Percentiles rank a stretch among this genome's conserved stretches.
Evolutionary conservation across 2,797 vertebrate species (phyloP).

Genomic region (Phyllotis vaccarum): DNA sequence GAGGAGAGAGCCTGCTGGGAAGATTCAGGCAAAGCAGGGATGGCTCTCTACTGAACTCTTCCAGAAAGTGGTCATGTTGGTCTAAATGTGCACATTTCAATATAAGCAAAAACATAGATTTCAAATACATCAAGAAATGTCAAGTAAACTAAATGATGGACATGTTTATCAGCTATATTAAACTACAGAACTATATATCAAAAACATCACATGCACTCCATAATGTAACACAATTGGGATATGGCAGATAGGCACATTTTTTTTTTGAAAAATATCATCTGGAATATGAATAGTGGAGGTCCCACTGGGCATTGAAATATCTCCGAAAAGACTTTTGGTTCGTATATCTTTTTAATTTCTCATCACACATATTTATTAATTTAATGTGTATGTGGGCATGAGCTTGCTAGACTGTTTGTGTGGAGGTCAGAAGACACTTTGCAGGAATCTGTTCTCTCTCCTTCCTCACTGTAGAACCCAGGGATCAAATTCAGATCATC

Average conservation of each 20-base stretch:
- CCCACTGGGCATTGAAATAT: neutral
- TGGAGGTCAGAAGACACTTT: neutral
- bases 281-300: neutral
- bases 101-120: neutral
- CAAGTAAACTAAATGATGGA: neutral
- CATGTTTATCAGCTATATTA: neutral
- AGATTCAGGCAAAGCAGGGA: neutral
- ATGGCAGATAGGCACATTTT: neutral
- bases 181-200: neutral
- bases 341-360: neutral
- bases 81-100: neutral
- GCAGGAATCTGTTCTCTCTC: neutral
- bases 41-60: neutral
- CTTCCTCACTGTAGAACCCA: neutral
- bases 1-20: neutral
- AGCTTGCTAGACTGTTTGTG: neutral
- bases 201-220: neutral
- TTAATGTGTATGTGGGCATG: neutral
- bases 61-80: neutral
- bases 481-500: neutral
- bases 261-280: neutral
- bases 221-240: neutral
- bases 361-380: neutral
- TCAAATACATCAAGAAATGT: neutral
- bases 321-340: neutral